Percentiles rank a stretch among this genome's conserved stretches.
Conservation (phyloP, 2,888 invertebrate genomes). For the Malthinus flaveolus region DNA sequence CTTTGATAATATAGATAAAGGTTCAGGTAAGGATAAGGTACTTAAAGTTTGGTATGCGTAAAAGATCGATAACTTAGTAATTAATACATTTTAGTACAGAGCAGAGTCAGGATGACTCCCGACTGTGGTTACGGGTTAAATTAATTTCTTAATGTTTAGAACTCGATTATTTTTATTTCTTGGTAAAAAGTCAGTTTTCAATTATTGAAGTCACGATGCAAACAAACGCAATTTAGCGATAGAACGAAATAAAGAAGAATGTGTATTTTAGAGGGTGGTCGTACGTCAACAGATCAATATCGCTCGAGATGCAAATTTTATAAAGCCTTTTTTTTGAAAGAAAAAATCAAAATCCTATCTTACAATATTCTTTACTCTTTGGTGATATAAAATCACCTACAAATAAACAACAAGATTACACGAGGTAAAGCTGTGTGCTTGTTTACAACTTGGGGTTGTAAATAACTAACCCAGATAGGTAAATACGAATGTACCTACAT, state of each 20-base stretch:
- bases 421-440: conserved; percentile 4
- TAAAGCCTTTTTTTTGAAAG: neutral
- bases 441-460: conserved; percentile 5
- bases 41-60: no score
- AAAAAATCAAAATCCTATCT: conserved; percentile 3
- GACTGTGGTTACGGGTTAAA: no score
- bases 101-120: no score
- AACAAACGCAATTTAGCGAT: conserved; percentile 5
- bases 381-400: neutral
- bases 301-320: conserved; percentile 4
- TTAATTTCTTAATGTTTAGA: neutral
- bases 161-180: no score
- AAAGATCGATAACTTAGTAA: no score
- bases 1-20: neutral
- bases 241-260: conserved; percentile 3
- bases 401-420: conserved; percentile 6
- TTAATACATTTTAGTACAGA: no score
- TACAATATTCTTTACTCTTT: neutral
- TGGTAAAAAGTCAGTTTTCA: neutral
- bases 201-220: neutral
- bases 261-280: neutral
- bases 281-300: conserved; percentile 7
- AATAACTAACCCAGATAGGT: conserved; percentile 5
- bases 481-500: conserved; percentile 3
- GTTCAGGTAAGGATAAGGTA: no score